A percentile compares a stretch with the other conserved stretches of the same genome.
Conservation (phyloP, 2,113 vertebrate genomes). For the Heptranchias perlo region DNA sequence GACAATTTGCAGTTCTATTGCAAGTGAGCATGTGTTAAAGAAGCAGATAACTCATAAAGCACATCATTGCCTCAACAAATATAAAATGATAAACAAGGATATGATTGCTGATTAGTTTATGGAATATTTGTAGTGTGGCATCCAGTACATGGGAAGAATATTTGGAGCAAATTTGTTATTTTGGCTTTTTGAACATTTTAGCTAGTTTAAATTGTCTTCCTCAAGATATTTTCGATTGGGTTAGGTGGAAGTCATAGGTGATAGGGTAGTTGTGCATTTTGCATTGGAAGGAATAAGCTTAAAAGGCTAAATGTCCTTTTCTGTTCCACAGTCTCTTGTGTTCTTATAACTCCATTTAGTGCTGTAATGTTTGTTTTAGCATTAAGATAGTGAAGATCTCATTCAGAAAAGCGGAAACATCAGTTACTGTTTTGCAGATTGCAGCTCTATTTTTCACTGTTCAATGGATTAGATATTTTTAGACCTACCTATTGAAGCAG, state of each 20-base stretch:
- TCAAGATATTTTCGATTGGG: not conserved
- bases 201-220: not conserved
- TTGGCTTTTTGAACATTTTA: not conserved
- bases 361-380: not conserved
- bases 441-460: not conserved
- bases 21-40: not conserved
- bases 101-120: not conserved
- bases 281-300: too few relatives aligned
- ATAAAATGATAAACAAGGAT: not conserved
- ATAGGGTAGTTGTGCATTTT: not conserved
- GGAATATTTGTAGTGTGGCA: not conserved
- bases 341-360: not conserved
- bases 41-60: not conserved
- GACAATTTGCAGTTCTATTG: not conserved
- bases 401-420: not conserved
- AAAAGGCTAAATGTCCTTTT: not conserved
- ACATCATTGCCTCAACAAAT: not conserved
- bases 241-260: not conserved
- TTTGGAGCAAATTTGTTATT: not conserved
- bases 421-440: not conserved
- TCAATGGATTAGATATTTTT: not conserved
- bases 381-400: too few relatives aligned
- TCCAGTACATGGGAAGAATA: not conserved
- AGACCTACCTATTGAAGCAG: not conserved
- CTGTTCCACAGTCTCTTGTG: not conserved